A percentile compares a stretch with the other conserved stretches of the same genome.
Evolutionary conservation across 2,888 invertebrate genomes (phyloP).

Genomic region (Peribatodes rhomboidaria): DNA sequence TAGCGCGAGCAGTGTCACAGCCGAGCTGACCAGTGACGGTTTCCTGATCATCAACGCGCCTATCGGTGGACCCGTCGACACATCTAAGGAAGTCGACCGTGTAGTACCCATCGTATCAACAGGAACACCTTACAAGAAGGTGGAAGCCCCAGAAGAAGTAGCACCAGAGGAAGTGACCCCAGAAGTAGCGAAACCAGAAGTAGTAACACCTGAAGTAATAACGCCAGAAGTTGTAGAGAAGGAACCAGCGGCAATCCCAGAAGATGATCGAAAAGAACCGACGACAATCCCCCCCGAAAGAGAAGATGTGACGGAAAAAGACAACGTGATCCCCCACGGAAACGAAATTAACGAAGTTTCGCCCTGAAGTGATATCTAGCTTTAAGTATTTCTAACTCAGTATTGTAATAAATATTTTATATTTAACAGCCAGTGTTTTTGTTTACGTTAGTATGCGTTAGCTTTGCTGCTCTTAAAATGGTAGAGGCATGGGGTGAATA

Average conservation of each 20-base stretch:
- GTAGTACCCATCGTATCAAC: conserved; percentile 73
- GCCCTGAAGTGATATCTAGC: conserved; percentile 76
- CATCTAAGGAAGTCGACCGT: conserved; percentile 59
- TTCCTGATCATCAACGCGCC: conserved; percentile 71
- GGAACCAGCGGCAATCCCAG: conserved; percentile 42
- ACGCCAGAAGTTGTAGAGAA: conserved; percentile 10
- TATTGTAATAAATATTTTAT: conserved; percentile 82
- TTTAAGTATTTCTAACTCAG: conserved; percentile 74
- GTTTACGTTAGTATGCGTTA: conserved; percentile 60
- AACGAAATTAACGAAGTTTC: conserved; percentile 70
- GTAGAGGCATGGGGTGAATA: conserved; percentile 60
- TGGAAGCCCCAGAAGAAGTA: conserved; percentile 40
- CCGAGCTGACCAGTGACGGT: conserved; percentile 67
- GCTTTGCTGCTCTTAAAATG: conserved; percentile 53
- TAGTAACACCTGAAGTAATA: not conserved
- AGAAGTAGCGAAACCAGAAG: conserved; percentile 16
- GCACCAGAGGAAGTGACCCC: not conserved
- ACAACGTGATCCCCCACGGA: conserved; percentile 75
- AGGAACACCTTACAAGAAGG: conserved; percentile 61
- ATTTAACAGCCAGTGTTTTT: conserved; percentile 66
- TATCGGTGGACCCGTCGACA: conserved; percentile 56
- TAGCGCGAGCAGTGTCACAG: conserved; percentile 69
- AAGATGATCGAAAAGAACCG: conserved; percentile 66
- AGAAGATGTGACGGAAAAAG: conserved; percentile 70
- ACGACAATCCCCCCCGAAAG: conserved; percentile 65